Evolutionary conservation across 2,888 invertebrate genomes (phyloP), one percentile per base, ranked within the genome.

Genomic region (Pollenia labialis): DNA sequence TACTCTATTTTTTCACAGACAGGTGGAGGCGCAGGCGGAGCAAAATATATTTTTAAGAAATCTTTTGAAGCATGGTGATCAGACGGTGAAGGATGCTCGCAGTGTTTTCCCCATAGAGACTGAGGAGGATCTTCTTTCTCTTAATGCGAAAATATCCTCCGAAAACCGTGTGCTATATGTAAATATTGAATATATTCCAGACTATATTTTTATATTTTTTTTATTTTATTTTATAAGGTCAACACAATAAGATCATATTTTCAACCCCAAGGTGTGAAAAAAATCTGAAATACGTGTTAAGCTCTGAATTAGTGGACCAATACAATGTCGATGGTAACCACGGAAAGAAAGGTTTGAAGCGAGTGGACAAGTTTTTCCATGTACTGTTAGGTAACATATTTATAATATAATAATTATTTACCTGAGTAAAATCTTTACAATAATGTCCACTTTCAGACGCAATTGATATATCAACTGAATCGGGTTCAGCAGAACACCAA

Each of bases 381-480:
- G 11, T 48, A 14, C 48, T 48, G 48, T 48, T 48, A 48, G 48
- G 48, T 48, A 48, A 48, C 48, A 48, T 48, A 48, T 48, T 48
- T 18, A 54, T 54, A 54, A 54, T 54, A 54, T 54, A 62, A 62
- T 62, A 62, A 40, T 42, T 62, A 62, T 62, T 32, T 62, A 62
- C 32, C 23, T 62, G 40, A 8, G 62, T 62, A 62, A 60, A 60
- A 60, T 60, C 56, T 56, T 56, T n/a, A 3, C 56, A 56, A 56
- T 56, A n/a, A 56, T 56, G 18, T 56, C 56, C 56, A 56, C 56
- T 56, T 56, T 56, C 16, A 56, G 56, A 56, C 56, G 56, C 56
- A 56, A n/a, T 32, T 32, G 32, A 32, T 6, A 32, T 32, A 32
- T 32, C 32, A 32, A 32, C 6, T 56, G 56, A 56, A 56, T 56